phyloP scores from a whole-genome alignment of 2,797 vertebrate species.

The Anolis apletophallus region DNA sequence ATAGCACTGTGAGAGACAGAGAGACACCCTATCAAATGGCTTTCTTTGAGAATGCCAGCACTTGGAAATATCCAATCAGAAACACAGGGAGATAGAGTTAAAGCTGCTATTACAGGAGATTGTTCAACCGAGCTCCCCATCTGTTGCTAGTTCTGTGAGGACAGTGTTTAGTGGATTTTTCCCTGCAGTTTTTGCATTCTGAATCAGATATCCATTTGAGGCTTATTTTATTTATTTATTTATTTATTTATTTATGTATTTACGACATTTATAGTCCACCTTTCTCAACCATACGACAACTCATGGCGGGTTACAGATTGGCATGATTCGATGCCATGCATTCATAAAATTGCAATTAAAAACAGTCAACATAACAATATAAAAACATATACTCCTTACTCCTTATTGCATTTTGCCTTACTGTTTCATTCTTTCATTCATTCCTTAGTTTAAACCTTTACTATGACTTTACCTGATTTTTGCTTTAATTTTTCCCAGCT shows the following conservation, averaged over 20 bases:
- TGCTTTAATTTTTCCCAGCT: background rate
- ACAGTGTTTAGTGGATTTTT: background rate
- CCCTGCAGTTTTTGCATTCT: background rate
- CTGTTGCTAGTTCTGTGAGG: background rate
- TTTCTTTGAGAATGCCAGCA: background rate
- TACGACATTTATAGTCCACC: too few species aligned
- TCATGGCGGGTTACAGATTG: too few species aligned
- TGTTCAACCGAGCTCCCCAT: background rate
- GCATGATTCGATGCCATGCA: too few species aligned
- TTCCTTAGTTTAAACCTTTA: too few species aligned
- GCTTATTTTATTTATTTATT: too few species aligned
- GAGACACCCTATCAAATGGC: background rate
- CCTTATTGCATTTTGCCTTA: background rate
- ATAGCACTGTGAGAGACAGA: background rate
- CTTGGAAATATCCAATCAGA: too few species aligned
- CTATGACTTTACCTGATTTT: background rate
- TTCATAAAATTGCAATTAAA: too few species aligned
- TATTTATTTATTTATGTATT: too few species aligned
- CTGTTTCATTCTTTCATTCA: background rate
- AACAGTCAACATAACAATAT: too few species aligned
- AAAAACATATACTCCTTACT: too few species aligned
- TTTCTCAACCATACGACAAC: too few species aligned
- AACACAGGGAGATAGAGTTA: background rate
- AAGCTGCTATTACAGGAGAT: background rate
- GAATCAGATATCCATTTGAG: background rate